Evolutionary conservation across 2,888 invertebrate genomes (phyloP).

Genomic region (Thysanoteuthis rhombus): DNA sequence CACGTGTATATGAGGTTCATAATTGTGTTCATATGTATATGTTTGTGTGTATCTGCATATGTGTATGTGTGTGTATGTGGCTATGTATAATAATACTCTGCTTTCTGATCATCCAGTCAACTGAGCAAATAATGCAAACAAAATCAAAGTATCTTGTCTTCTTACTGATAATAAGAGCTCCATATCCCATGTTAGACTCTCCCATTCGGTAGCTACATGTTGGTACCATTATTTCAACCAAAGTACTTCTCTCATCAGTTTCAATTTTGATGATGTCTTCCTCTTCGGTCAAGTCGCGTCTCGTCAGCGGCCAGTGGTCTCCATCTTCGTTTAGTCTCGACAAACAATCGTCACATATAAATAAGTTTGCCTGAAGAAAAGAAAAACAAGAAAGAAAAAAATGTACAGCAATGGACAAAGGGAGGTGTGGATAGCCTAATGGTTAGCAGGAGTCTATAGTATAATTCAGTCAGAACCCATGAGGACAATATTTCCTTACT

Average conservation of each 20-base stretch:
- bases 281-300: conserved; percentile 43
- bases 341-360: conserved; percentile 55
- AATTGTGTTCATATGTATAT: no score
- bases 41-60: no score
- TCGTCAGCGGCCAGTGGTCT: conserved; percentile 49
- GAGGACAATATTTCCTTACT: no score
- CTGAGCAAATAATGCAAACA: not conserved
- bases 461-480: no score
- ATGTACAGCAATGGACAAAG: no score
- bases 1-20: no score
- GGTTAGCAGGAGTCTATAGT: no score
- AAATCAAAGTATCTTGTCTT: not conserved
- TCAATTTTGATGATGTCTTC: conserved; percentile 46
- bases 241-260: conserved; percentile 44
- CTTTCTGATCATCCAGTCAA: not conserved
- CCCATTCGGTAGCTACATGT: conserved; percentile 98
- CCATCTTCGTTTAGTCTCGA: conserved; percentile 48
- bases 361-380: conserved; percentile 43
- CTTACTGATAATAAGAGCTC: conserved; percentile 80
- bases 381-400: not conserved
- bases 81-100: no score
- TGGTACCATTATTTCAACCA: conserved; percentile 87
- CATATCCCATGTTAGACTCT: conserved; percentile 84
- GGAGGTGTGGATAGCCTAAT: no score
- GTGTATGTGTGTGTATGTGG: no score